These are phyloP conservation scores for Gallinago paraguaiae DNA, from an alignment of 2,113 vertebrate species.

Conservation along the genomic window DNA sequence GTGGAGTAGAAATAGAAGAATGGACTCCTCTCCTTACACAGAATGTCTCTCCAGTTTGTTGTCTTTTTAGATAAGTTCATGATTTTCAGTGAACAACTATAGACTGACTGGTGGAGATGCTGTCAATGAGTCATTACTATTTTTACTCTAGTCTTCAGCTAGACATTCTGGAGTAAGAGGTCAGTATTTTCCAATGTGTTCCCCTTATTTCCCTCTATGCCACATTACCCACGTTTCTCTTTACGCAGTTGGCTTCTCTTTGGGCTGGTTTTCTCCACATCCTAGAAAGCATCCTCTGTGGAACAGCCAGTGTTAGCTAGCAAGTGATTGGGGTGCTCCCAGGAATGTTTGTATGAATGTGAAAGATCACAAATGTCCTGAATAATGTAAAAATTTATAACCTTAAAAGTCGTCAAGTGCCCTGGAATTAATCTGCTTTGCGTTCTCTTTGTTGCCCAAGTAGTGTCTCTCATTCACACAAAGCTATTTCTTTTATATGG, in stretches of 20 bases:
- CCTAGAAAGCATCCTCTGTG: background rate
- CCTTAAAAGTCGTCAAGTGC: background rate
- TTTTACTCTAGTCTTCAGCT: background rate
- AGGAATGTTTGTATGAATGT: background rate
- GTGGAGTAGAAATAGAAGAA: background rate
- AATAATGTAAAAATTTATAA: background rate
- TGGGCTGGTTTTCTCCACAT: background rate
- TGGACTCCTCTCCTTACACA: background rate
- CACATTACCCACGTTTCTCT: background rate
- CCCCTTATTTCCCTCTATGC: background rate
- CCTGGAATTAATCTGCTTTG: background rate
- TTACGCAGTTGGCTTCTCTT: background rate
- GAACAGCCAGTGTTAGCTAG: background rate
- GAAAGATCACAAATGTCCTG: background rate
- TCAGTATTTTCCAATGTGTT: background rate
- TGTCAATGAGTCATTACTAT: background rate
- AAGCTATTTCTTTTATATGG: background rate
- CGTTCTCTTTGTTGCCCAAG: background rate
- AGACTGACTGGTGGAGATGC: background rate
- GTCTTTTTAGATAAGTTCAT: background rate
- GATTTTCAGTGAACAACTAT: background rate
- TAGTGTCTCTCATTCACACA: background rate
- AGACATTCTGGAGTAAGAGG: background rate
- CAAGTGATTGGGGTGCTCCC: background rate
- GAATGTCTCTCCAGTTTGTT: background rate